Evolutionary conservation across 2,888 invertebrate species (phyloP).

Genomic region (Pecten maximus): DNA sequence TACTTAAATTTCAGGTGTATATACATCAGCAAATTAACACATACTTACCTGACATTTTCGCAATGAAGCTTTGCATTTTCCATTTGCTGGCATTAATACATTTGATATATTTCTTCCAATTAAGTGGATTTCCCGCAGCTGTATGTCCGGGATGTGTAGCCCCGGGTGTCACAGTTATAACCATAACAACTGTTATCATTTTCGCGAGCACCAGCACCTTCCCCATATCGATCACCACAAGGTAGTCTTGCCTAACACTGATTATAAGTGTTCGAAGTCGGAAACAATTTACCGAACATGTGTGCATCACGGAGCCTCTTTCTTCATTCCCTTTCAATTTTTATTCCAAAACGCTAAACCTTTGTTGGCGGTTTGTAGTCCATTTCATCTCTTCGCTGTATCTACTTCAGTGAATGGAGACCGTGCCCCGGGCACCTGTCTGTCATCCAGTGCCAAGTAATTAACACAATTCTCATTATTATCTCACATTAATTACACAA

Average conservation of each 20-base stretch:
- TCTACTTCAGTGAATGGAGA: background rate
- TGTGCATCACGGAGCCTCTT: background rate
- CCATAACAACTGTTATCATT: background rate
- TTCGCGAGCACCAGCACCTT: background rate
- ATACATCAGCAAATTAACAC: background rate
- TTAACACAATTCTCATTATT: background rate
- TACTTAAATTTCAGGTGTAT: too few relatives aligned
- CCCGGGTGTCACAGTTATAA: background rate
- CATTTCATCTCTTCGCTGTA: background rate
- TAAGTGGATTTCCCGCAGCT: background rate
- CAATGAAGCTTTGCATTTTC: background rate
- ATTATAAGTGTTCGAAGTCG: background rate
- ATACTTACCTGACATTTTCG: background rate
- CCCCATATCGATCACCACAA: constrained; percentile 24
- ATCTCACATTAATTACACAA: background rate
- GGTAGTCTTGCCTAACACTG: background rate
- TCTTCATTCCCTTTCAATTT: background rate
- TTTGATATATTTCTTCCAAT: background rate
- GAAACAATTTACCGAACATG: background rate
- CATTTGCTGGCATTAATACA: background rate
- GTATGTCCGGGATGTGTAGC: background rate
- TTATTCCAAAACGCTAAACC: constrained; percentile 11
- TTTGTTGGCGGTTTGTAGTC: background rate
- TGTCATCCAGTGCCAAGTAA: background rate
- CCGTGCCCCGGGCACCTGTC: background rate